Evolutionary conservation across 1,140 invertebrate genomes (phyloP).

Genomic region (Procambarus virginalis): DNA sequence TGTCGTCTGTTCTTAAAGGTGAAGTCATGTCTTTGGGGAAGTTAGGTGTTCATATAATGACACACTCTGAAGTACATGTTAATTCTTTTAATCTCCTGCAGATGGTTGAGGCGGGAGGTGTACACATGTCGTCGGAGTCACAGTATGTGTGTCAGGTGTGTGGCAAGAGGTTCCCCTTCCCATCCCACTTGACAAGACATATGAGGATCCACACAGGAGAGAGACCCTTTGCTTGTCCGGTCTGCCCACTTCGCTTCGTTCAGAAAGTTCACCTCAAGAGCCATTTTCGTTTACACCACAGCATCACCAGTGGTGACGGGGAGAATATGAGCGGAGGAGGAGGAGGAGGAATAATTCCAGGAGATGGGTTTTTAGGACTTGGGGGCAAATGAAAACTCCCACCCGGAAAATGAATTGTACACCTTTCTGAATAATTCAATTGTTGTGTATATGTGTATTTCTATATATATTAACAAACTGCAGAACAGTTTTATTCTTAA

Average conservation of each 20-base stretch:
- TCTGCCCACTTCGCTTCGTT: conserved; percentile 57
- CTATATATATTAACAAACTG: too few species aligned
- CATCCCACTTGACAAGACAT: conserved; percentile 65
- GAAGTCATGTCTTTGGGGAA: too few species aligned
- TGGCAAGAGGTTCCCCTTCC: conserved; percentile 63
- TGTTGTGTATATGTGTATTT: not conserved
- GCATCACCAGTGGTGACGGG: not conserved
- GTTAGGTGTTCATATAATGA: too few species aligned
- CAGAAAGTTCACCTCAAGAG: conserved; percentile 68
- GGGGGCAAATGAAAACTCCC: not conserved
- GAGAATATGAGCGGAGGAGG: not conserved
- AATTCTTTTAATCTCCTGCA: conserved; percentile 21
- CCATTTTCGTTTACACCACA: conserved; percentile 47
- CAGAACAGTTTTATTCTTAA: too few species aligned
- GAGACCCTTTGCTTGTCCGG: conserved; percentile 60
- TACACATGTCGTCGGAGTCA: not conserved
- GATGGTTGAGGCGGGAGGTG: not conserved
- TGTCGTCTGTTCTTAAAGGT: too few species aligned
- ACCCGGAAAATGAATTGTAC: not conserved
- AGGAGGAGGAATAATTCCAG: not conserved
- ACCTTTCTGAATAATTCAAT: not conserved
- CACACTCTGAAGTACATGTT: not conserved
- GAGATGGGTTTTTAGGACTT: not conserved
- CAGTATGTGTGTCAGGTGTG: conserved; percentile 50
- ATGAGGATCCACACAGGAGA: conserved; percentile 66